Conservation (phyloP, 2,888 invertebrate genomes). For the Neoaliturus tenellus region DNA sequence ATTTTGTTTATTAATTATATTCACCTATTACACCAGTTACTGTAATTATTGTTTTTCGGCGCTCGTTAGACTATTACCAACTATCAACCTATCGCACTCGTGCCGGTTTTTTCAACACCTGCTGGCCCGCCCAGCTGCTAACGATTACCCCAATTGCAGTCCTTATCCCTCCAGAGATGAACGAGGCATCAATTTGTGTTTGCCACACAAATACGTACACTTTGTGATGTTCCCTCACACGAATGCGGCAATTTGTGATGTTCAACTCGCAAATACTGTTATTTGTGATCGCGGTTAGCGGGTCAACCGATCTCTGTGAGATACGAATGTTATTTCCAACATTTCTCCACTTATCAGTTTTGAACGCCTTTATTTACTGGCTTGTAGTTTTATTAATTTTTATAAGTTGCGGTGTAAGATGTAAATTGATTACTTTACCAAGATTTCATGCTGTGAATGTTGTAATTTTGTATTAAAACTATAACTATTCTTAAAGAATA, state of each 20-base stretch:
- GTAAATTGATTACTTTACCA: too few species aligned
- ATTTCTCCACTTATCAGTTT: too few species aligned
- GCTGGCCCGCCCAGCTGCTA: not conserved
- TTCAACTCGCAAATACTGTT: not conserved
- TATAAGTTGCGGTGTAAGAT: too few species aligned
- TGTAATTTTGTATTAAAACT: too few species aligned
- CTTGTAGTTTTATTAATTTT: too few species aligned
- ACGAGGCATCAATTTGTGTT: not conserved
- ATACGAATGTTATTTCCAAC: too few species aligned
- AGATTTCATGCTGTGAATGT: too few species aligned
- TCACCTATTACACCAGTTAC: not conserved
- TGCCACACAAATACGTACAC: not conserved
- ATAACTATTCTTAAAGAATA: too few species aligned
- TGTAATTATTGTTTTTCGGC: not conserved
- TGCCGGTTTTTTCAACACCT: conserved; percentile 34
- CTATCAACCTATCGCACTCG: conserved; percentile 16
- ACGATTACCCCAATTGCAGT: not conserved
- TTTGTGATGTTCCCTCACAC: not conserved
- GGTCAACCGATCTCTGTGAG: too few species aligned
- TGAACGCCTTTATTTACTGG: too few species aligned
- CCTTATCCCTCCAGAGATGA: not conserved
- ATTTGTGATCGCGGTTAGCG: too few species aligned
- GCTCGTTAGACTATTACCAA: conserved; percentile 18
- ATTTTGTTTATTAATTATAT: too few species aligned
- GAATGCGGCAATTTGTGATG: not conserved